Evolutionary conservation across 2,888 invertebrate species (phyloP).

Genomic region (Enoplolaimus lenunculus): DNA sequence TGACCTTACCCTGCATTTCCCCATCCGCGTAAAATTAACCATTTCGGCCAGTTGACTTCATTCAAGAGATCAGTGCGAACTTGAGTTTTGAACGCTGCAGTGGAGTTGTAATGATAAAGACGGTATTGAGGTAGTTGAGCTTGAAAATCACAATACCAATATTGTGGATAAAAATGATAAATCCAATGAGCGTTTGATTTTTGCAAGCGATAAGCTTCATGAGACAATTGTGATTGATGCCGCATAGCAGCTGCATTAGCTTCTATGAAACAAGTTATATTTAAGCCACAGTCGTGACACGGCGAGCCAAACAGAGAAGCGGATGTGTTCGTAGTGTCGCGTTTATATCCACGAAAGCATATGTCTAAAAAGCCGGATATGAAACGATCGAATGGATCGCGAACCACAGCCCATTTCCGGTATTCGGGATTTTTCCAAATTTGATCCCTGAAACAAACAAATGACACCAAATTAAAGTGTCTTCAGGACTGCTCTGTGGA

Average conservation of each 20-base stretch:
- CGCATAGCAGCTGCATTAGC: neutral
- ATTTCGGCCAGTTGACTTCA: neutral
- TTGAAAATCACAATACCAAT: neutral
- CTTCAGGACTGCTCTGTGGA: too few species aligned
- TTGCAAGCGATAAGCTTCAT: neutral
- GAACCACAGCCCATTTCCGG: neutral
- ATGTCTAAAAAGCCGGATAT: neutral
- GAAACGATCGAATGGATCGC: neutral
- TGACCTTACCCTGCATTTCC: too few species aligned
- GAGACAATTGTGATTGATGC: neutral
- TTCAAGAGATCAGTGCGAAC: neutral
- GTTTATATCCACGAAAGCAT: too few species aligned
- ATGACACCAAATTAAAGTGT: too few species aligned
- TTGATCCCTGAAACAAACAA: neutral
- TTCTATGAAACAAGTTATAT: neutral
- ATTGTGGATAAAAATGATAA: neutral
- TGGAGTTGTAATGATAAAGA: neutral
- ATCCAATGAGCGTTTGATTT: neutral
- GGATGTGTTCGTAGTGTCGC: too few species aligned
- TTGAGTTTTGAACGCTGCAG: neutral
- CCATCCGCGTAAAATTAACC: neutral
- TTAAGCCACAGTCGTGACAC: neutral
- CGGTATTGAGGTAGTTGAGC: neutral
- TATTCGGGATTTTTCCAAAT: neutral
- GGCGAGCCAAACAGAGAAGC: too few species aligned